Evolutionary conservation across 2,888 invertebrate species (phyloP).

Genomic region (Andrena chrysosceles): DNA sequence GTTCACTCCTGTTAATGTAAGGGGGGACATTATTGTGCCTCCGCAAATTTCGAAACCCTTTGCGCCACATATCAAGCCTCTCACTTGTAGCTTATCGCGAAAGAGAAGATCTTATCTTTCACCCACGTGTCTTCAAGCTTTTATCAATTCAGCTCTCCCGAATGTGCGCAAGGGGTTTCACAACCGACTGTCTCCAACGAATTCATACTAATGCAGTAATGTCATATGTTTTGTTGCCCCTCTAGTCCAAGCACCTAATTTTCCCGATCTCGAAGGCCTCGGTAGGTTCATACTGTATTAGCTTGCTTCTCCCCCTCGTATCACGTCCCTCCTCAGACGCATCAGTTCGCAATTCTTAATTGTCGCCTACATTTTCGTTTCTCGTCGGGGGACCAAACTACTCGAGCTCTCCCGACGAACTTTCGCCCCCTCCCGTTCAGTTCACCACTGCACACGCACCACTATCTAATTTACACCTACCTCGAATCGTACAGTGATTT

Average conservation of each 20-base stretch:
- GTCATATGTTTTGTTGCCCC: slow-evolving; percentile 84
- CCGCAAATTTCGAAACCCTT: slow-evolving; percentile 63
- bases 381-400: neutral
- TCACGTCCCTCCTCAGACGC: slow-evolving; percentile 39
- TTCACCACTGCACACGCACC: slow-evolving; percentile 49
- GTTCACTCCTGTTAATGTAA: slow-evolving; percentile 49
- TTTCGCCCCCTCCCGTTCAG: slow-evolving; percentile 7
- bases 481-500: neutral
- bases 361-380: slow-evolving; percentile 9
- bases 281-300: slow-evolving; percentile 86
- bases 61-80: slow-evolving; percentile 26
- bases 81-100: neutral
- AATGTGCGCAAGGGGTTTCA: slow-evolving; percentile 65
- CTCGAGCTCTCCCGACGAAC: slow-evolving; percentile 1
- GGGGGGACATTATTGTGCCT: slow-evolving; percentile 51
- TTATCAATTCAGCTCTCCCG: neutral
- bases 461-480: slow-evolving; percentile 19
- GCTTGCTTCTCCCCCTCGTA: slow-evolving; percentile 77
- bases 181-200: slow-evolving; percentile 60
- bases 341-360: slow-evolving; percentile 43
- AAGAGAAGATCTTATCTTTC: neutral
- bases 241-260: slow-evolving; percentile 88
- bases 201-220: slow-evolving; percentile 82
- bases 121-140: neutral
- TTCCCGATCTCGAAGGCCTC: slow-evolving; percentile 88